Evolutionary conservation across 2,888 invertebrate species (phyloP).

Genomic region (Epiblema foenella): DNA sequence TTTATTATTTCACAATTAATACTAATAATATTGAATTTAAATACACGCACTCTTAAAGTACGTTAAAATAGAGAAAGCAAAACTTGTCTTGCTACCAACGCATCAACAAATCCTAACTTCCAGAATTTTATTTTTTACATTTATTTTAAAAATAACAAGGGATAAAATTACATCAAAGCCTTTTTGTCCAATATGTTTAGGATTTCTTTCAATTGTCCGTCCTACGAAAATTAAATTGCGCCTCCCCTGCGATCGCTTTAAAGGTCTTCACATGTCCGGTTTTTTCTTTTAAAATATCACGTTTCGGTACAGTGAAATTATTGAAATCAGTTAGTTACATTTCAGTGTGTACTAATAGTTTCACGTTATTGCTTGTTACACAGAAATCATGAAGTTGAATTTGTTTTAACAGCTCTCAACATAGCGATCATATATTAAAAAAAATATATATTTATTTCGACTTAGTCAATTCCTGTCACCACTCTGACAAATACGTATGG

Average conservation of each 20-base stretch:
- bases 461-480: no score
- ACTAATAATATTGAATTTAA: no score
- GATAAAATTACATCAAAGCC: slow-evolving; percentile 78
- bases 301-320: slow-evolving; percentile 59
- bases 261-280: slow-evolving; percentile 77
- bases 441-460: no score
- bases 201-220: slow-evolving; percentile 79
- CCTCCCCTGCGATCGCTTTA: slow-evolving; percentile 70
- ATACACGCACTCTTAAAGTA: neutral
- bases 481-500: no score
- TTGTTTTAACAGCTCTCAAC: no score
- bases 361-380: no score
- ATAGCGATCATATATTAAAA: no score
- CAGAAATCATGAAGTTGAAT: no score
- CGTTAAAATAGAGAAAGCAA: neutral
- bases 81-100: neutral
- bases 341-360: no score
- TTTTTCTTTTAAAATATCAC: slow-evolving; percentile 75
- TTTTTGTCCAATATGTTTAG: slow-evolving; percentile 79
- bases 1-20: no score
- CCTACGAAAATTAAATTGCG: slow-evolving; percentile 79
- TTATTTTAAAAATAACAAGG: slow-evolving; percentile 65
- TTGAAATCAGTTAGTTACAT: neutral
- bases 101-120: neutral
- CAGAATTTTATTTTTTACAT: slow-evolving; percentile 53